Evolutionary conservation across 2,113 vertebrate species (phyloP).

Genomic region (Odontophorus gujanensis): DNA sequence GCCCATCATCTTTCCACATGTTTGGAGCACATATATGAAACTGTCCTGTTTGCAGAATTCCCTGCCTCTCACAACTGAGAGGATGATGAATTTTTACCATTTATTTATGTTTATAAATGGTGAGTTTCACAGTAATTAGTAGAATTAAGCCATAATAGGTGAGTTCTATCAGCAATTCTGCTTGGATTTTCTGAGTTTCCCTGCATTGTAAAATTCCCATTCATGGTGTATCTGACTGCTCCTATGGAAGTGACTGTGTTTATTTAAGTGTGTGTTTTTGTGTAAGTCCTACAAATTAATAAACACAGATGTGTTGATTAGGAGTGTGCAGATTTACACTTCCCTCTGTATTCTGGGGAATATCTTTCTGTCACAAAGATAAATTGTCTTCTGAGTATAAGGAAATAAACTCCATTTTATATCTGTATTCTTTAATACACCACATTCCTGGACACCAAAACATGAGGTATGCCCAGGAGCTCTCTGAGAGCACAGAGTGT

Average conservation of each 20-base stretch:
- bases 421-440: conserved; percentile 10
- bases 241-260: conserved; percentile 59
- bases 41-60: not conserved
- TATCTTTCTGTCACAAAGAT: conserved; percentile 21
- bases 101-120: not conserved
- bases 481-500: accelerated
- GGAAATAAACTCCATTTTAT: conserved; percentile 32
- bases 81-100: not conserved
- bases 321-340: conserved; percentile 33
- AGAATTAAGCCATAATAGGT: conserved; percentile 47
- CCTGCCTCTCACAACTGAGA: not conserved
- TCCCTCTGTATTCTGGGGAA: conserved; percentile 22
- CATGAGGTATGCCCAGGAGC: not conserved
- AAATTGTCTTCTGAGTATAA: not conserved
- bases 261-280: conserved; percentile 61
- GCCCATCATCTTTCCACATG: not conserved
- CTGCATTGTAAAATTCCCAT: conserved; percentile 30
- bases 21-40: not conserved
- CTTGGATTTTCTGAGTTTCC: conserved; percentile 66
- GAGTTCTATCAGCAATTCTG: conserved; percentile 50
- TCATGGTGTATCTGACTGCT: conserved; percentile 65
- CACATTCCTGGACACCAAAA: not conserved
- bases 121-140: conserved; percentile 58
- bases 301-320: conserved; percentile 49
- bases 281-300: conserved; percentile 62